Conservation (phyloP, 2,888 invertebrate genomes). For the Axea sp. region DNA sequence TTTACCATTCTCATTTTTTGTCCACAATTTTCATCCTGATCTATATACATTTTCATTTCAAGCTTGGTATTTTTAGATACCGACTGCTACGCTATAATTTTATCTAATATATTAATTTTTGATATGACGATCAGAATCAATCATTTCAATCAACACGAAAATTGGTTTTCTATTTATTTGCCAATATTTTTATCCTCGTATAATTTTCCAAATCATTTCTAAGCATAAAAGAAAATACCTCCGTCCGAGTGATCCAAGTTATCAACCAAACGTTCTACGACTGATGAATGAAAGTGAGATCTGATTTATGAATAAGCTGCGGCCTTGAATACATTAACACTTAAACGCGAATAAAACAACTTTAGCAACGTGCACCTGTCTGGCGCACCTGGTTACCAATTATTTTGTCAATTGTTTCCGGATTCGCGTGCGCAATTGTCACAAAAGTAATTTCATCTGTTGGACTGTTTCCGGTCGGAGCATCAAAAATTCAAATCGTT, state of each 20-base stretch:
- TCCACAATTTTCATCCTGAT: no score
- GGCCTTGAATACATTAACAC: conserved; percentile 46
- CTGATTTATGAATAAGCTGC: conserved; percentile 49
- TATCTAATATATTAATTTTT: no score
- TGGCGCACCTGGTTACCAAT: not conserved
- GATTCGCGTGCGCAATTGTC: not conserved
- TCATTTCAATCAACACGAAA: no score
- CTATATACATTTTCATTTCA: no score
- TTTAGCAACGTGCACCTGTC: conserved; percentile 13
- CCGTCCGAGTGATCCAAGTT: not conserved
- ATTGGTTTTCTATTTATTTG: no score
- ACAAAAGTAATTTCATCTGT: not conserved
- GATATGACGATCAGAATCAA: no score
- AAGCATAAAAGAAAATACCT: not conserved
- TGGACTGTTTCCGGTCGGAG: not conserved
- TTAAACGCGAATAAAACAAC: conserved; percentile 20
- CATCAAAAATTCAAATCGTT: no score
- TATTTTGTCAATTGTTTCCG: conserved; percentile 21
- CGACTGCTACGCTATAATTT: no score
- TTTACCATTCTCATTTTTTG: no score
- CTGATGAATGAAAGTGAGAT: conserved; percentile 48
- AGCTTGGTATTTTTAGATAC: no score
- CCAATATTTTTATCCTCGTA: no score
- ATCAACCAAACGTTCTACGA: conserved; percentile 1
- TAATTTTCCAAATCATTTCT: not conserved